Percentiles rank a stretch among this genome's conserved stretches.
These are phyloP conservation scores for Trichoplusia ni DNA, from an alignment of 1,140 invertebrate species.

Conservation along the genomic window DNA sequence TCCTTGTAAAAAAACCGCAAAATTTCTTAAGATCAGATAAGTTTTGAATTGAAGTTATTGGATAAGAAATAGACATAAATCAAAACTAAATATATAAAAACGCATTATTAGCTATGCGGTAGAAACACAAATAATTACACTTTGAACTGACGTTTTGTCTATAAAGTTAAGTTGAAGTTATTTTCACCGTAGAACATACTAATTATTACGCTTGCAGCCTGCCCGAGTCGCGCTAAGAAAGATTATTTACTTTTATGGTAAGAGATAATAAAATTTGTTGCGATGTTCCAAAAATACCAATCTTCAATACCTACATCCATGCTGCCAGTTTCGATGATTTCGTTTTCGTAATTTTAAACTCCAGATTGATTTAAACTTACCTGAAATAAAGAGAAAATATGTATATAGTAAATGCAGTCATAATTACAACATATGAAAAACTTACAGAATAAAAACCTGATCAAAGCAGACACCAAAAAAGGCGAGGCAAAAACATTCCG, in stretches of 20 bases:
- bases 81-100: constrained; percentile 27
- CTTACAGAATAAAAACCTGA: background rate
- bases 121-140: constrained; percentile 33
- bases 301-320: no score
- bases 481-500: no score
- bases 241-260: no score
- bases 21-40: no score
- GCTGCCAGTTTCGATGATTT: no score
- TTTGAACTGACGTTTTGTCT: constrained; percentile 34
- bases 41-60: no score
- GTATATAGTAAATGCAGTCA: background rate
- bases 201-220: constrained; percentile 29
- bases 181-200: constrained; percentile 38
- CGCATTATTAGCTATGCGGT: constrained; percentile 36
- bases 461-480: no score
- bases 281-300: no score
- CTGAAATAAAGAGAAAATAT: constrained; percentile 8
- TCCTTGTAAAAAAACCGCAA: no score
- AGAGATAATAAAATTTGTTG: no score
- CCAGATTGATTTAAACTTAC: no score
- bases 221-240: background rate
- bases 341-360: no score
- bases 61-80: constrained; percentile 16
- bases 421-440: background rate
- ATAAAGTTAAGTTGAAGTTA: constrained; percentile 36